Evolutionary conservation across 2,797 vertebrate species (phyloP), one percentile per base, ranked within the genome.

Genomic region (Typhlichthys subterraneus): DNA sequence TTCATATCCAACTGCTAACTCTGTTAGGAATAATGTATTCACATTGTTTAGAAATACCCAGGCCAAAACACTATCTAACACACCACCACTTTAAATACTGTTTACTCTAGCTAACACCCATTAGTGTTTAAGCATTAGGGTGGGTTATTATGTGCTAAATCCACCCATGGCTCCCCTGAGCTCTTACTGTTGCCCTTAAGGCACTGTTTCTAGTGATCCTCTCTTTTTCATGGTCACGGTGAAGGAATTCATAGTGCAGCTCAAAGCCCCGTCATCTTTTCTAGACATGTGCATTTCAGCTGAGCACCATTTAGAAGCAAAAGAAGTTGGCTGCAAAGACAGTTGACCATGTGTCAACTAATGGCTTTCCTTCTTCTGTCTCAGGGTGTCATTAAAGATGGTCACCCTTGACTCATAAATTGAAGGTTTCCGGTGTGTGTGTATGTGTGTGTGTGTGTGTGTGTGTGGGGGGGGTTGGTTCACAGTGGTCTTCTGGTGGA

Each of bases 261-360:
- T 82, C 59, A 38, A 17, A 60, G 82, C 75, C 42, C 33, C 23
- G 62, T 23, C 74, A 77, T 73, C 72, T 69, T 57, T 72, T 23
- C 45, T 78, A 71, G 64, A 85, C 88, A 88, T 76, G 61, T 90
- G 85, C 78, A 61, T 63, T 78, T 87, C 79, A 89, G 87, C 86
- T 86, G 84, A 87, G 70, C 33, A 53, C 66, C 55, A 45, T 65
- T 65, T 47, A 53, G 53, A 53, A 53, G 51, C 12, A 38, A 19
- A 59, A 12, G 12, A 45, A 15, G 55, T 50, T 52, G 42, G 61
- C 60, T 46, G 33, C 60, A 65, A 60, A 33, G 59, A 60, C 69
- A 63, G 57, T 56, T 29, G 59, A 68, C 72, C 53, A 67, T 69
- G 61, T 47, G 55, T 60, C 23, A 60, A 52, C 45, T 45, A 61